A percentile compares a stretch with the other conserved stretches of the same genome.
Conservation (phyloP, 2,888 invertebrate species). For the Dynastes tityus region DNA sequence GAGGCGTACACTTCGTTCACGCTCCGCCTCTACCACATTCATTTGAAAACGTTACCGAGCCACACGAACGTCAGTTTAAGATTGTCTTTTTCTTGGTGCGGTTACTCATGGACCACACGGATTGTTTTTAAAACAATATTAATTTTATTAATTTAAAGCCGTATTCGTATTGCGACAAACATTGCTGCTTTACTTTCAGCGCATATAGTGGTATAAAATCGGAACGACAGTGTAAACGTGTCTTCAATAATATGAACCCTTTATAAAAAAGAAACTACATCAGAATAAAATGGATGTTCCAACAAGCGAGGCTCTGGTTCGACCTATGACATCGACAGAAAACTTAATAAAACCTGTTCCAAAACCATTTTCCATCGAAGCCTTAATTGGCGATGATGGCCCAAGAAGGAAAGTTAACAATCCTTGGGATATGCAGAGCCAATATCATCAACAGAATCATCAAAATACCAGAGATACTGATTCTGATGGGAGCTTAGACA, state of each 20-base stretch:
- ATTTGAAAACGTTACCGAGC: slow-evolving; percentile 39
- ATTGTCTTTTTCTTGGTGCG: slow-evolving; percentile 57
- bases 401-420: slow-evolving; percentile 60
- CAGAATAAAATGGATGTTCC: slow-evolving; percentile 58
- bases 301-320: slow-evolving; percentile 58
- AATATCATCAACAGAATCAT: slow-evolving; percentile 53
- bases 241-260: neutral
- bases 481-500: slow-evolving; percentile 68
- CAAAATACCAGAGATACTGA: slow-evolving; percentile 64
- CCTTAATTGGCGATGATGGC: slow-evolving; percentile 72
- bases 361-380: slow-evolving; percentile 78
- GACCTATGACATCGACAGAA: slow-evolving; percentile 55
- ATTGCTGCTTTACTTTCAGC: neutral
- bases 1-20: slow-evolving; percentile 57
- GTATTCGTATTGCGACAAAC: no score
- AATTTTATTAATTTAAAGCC: no score
- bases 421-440: slow-evolving; percentile 60
- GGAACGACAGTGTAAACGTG: slow-evolving; percentile 10
- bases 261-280: neutral
- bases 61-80: slow-evolving; percentile 55
- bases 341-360: slow-evolving; percentile 70
- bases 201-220: neutral
- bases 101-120: slow-evolving; percentile 37
- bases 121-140: neutral
- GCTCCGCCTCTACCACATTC: slow-evolving; percentile 55